A percentile compares a stretch with the other conserved stretches of the same genome.
Evolutionary conservation across 92 coral and sea anemone species (phyloP).

Genomic region (Parazoanthus swiftii): DNA sequence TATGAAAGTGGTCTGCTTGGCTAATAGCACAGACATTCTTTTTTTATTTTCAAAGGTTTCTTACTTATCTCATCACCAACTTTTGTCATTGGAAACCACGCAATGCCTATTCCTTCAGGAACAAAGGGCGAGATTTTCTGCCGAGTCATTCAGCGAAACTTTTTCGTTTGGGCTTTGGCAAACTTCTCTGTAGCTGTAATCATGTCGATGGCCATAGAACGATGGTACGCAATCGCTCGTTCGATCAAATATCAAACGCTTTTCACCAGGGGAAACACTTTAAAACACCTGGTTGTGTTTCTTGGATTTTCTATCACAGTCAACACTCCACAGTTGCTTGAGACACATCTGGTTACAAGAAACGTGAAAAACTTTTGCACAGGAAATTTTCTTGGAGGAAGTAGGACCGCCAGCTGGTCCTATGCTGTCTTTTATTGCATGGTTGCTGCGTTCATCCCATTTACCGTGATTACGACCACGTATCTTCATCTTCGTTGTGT

Average conservation of each 20-base stretch:
- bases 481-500: slow-evolving; percentile 20
- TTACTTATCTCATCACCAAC: slow-evolving; percentile 16
- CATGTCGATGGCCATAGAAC: slow-evolving; percentile 35
- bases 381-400: slow-evolving; percentile 28
- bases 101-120: slow-evolving; percentile 26
- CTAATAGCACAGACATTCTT: background rate
- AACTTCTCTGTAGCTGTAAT: slow-evolving; percentile 24
- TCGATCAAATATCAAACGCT: slow-evolving; percentile 2
- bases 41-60: background rate
- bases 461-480: background rate
- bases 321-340: slow-evolving; percentile 29
- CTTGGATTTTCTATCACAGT: slow-evolving; percentile 22
- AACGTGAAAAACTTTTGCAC: background rate
- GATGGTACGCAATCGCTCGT: slow-evolving; percentile 29
- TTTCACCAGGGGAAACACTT: slow-evolving; percentile 13
- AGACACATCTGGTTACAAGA: slow-evolving; percentile 8
- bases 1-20: background rate
- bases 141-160: slow-evolving; percentile 35
- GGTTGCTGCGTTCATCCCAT: slow-evolving; percentile 34
- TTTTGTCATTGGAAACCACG: slow-evolving; percentile 26
- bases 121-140: slow-evolving; percentile 18
- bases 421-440: slow-evolving; percentile 24
- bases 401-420: background rate
- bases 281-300: background rate
- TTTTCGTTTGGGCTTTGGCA: slow-evolving; percentile 37